These are phyloP conservation scores for Coendou prehensilis DNA, from an alignment of 2,797 vertebrate species.

Conservation along the genomic window DNA sequence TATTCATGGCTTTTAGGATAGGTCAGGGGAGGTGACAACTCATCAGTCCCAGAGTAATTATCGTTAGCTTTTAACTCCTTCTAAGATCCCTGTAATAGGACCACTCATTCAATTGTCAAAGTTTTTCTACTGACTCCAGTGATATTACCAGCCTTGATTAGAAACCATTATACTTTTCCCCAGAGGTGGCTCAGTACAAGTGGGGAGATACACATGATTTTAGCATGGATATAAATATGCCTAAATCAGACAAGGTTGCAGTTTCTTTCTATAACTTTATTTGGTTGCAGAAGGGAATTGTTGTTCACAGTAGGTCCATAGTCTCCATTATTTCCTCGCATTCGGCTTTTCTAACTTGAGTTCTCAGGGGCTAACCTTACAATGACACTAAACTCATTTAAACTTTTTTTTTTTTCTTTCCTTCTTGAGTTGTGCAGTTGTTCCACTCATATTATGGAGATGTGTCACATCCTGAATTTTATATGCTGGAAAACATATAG, in stretches of 20 bases:
- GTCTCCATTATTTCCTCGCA: constrained; percentile 19
- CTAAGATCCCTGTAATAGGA: constrained; percentile 6
- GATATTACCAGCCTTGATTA: not conserved
- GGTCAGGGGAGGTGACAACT: constrained; percentile 19
- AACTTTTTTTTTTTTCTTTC: not conserved
- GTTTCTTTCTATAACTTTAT: constrained; percentile 34
- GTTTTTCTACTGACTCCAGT: not conserved
- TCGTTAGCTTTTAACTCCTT: constrained; percentile 59
- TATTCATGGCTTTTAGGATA: not conserved
- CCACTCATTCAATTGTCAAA: constrained; percentile 1
- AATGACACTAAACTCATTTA: constrained; percentile 48
- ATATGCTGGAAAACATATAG: constrained; percentile 68
- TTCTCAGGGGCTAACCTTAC: constrained; percentile 51
- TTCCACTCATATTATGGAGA: constrained; percentile 66
- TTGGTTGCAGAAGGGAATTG: constrained; percentile 21
- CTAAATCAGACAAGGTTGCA: not conserved
- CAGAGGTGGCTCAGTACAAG: not conserved
- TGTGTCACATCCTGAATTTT: constrained; percentile 77
- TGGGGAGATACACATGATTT: not conserved
- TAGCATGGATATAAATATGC: not conserved
- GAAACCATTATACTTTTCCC: not conserved
- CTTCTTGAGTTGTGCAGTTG: constrained; percentile 62
- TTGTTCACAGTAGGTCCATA: not conserved
- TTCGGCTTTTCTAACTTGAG: constrained; percentile 55
- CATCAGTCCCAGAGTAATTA: not conserved